A percentile compares a stretch with the other conserved stretches of the same genome.
These are phyloP conservation scores for Lithophane leautieri DNA, from an alignment of 2,888 invertebrate species.

Conservation along the genomic window DNA sequence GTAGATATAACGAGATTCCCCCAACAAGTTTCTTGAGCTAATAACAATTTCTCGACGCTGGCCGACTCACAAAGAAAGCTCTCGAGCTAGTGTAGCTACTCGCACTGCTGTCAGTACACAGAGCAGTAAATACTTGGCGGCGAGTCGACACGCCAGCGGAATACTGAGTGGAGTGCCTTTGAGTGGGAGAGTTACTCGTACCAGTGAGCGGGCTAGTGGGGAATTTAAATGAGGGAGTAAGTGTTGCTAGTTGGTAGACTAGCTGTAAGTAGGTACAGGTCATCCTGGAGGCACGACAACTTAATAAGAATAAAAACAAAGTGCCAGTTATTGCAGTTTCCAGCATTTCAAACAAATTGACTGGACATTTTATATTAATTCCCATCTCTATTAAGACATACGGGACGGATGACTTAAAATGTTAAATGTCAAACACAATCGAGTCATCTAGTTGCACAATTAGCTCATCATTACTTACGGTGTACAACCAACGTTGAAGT, in stretches of 20 bases:
- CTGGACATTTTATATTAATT: not conserved
- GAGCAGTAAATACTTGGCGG: conserved; percentile 61
- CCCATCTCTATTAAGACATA: not conserved
- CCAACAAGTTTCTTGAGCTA: conserved; percentile 62
- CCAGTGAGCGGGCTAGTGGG: conserved; percentile 42
- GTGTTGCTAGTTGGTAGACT: not conserved
- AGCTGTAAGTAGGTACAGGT: not conserved
- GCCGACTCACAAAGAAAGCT: conserved; percentile 59
- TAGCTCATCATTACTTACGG: conserved; percentile 19
- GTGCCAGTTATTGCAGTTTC: not conserved
- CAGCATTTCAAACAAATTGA: not conserved
- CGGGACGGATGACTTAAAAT: not conserved
- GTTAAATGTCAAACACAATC: conserved; percentile 15
- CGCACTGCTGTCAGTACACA: conserved; percentile 52
- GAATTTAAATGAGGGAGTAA: conserved; percentile 36
- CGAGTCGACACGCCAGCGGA: conserved; percentile 64
- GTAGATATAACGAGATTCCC: conserved; percentile 61
- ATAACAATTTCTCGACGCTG: conserved; percentile 58
- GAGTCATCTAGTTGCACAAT: conserved; percentile 30
- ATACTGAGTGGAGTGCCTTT: conserved; percentile 60
- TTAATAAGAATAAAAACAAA: not conserved
- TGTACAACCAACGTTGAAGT: conserved; percentile 12
- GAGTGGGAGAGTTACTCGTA: conserved; percentile 48
- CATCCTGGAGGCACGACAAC: not conserved
- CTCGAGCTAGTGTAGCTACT: conserved; percentile 53